Conservation (phyloP, 2,888 invertebrate genomes). For the Nasonovia ribisnigri region DNA sequence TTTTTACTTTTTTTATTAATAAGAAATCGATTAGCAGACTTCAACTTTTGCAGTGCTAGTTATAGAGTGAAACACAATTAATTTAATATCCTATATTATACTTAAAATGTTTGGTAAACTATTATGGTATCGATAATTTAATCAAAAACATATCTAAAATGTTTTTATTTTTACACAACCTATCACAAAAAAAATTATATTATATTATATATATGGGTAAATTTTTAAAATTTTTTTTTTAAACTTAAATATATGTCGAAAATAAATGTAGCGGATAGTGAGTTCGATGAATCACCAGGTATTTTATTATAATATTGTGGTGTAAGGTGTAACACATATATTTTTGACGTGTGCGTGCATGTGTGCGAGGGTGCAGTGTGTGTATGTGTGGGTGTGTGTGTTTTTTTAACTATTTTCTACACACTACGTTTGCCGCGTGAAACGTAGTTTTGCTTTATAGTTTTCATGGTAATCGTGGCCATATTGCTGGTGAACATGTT, state of each 20-base stretch:
- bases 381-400: background rate
- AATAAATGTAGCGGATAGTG: background rate
- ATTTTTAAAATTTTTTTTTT: too few relatives aligned
- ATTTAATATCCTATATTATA: background rate
- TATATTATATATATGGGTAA: too few relatives aligned
- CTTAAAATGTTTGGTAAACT: background rate
- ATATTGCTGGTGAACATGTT: slow-evolving; percentile 96
- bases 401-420: background rate
- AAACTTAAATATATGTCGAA: too few relatives aligned
- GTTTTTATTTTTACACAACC: too few relatives aligned
- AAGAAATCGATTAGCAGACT: background rate
- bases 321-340: background rate
- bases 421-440: slow-evolving; percentile 30
- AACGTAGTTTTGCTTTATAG: slow-evolving; percentile 85
- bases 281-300: background rate
- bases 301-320: background rate
- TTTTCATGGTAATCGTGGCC: slow-evolving; percentile 97
- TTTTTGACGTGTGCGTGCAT: background rate
- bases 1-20: background rate
- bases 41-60: background rate
- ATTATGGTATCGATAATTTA: background rate
- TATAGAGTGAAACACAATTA: background rate
- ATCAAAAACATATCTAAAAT: background rate
- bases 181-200: too few relatives aligned
- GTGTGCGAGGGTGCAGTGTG: background rate